These are phyloP conservation scores for Hippocampus barbouri DNA, from an alignment of 2,113 vertebrate genomes.

Conservation along the genomic window DNA sequence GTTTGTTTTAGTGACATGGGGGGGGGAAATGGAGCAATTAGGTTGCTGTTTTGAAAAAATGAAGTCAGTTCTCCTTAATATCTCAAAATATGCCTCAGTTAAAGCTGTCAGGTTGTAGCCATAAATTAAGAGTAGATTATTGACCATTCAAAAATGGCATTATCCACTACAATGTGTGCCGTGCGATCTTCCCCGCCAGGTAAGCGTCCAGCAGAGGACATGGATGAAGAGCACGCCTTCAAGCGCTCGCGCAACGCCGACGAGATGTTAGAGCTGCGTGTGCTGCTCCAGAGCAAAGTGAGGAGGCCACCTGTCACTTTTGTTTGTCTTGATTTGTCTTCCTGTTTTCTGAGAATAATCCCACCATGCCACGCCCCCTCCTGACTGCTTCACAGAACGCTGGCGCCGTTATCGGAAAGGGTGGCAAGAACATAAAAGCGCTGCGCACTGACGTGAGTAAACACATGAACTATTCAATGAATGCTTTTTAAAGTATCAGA, in stretches of 20 bases:
- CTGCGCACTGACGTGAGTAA: conserved; percentile 98
- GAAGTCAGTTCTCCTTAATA: no score
- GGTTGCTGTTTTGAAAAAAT: neutral
- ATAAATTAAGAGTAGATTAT: neutral
- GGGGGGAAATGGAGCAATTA: neutral
- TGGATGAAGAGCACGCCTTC: conserved; percentile 95
- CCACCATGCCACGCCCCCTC: neutral
- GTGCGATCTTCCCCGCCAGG: conserved; percentile 67
- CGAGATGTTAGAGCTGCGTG: conserved; percentile 94
- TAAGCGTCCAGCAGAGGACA: conserved; percentile 96
- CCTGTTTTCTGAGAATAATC: conserved; percentile 7
- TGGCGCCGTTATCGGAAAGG: conserved; percentile 97
- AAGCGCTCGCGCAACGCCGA: conserved; percentile 96
- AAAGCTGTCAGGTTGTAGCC: neutral
- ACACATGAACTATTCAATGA: conserved; percentile 11
- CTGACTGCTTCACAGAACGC: conserved; percentile 79
- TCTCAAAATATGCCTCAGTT: neutral
- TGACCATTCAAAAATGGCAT: neutral
- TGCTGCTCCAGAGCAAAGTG: conserved; percentile 98
- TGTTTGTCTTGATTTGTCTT: neutral
- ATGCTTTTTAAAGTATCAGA: neutral
- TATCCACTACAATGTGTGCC: neutral
- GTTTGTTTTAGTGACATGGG: neutral
- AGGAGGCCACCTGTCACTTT: conserved; percentile 10
- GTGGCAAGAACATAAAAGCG: conserved; percentile 98